Evolutionary conservation across 2,797 vertebrate species (phyloP).

Genomic region (Threskiornis aethiopicus): DNA sequence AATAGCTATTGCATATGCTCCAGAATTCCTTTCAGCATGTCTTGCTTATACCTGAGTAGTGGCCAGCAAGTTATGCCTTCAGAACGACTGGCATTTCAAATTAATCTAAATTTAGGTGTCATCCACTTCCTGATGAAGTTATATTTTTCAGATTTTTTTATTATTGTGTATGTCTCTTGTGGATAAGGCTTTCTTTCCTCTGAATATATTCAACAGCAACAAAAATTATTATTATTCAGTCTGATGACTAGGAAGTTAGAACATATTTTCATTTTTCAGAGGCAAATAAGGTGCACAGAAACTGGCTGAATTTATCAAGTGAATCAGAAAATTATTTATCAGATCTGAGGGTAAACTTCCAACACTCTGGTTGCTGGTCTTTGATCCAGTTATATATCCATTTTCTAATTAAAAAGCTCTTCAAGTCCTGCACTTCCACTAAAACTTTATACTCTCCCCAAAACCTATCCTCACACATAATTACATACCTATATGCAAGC

Average conservation of each 20-base stretch:
- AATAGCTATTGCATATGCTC: not conserved
- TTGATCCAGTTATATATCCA: not conserved
- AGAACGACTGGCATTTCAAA: not conserved
- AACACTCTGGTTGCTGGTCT: not conserved
- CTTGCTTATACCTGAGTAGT: not conserved
- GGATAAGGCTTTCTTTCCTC: not conserved
- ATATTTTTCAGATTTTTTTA: not conserved
- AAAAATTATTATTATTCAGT: not conserved
- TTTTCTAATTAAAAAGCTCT: not conserved
- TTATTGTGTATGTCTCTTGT: not conserved
- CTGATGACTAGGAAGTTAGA: not conserved
- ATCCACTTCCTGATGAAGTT: not conserved
- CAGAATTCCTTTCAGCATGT: not conserved
- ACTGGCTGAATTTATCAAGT: not conserved
- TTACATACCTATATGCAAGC: not conserved
- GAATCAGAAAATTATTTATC: not conserved
- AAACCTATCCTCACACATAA: not conserved
- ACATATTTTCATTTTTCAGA: not conserved
- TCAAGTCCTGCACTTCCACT: not conserved
- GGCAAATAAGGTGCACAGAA: not conserved
- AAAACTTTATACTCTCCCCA: not conserved
- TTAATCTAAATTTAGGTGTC: not conserved
- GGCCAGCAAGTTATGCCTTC: not conserved
- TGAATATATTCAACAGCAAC: not conserved
- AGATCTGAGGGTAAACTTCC: not conserved